Evolutionary conservation across 1,140 invertebrate genomes (phyloP), one percentile per base, ranked within the genome.

Genomic region (Arion vulgaris): DNA sequence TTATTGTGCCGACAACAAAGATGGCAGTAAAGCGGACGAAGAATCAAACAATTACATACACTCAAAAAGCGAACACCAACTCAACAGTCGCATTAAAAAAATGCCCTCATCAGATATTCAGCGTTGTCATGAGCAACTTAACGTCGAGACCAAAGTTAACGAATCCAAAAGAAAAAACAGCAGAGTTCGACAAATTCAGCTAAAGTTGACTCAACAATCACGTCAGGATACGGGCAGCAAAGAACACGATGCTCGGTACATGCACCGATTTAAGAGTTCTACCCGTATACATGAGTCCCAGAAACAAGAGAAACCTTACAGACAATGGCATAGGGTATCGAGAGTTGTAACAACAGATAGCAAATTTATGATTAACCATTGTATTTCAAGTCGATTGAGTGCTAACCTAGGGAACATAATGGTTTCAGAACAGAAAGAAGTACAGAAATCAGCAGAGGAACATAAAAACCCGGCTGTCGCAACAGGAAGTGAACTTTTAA

Each of bases 251-350:
- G 26, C 26, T 9, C 53, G 19, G 9, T 2, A 57, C 26, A 34
- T 2, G n/a, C 62, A 66, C 5, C 0, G n/a, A 0, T 32, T 2
- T 7, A 66, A 32, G n/a, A 32, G 19, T 34, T 28, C 19, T 28
- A 1, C n/a, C 2, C 4, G 32, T 13, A 7, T 15, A 7, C 28
- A 66, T 2, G 32, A 32, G 1, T 17, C 32, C 1, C n/a, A 32
- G 62, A 66, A 66, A 66, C 62, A 51, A 19, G 73, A 75, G 73
- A 39, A 49, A 51, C 73, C 73, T 4, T 75, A 75, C 32, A 51
- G 73, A 19, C 73, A 75, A 32, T 75, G 73, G 73, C 41, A 45
- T 5, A 2, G 73, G 4, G 28, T 75, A 34, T 75, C 73, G 0
- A 45, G 28, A 34, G 38, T 45, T 2, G 73, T 75, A 2, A 51